Evolutionary conservation across 2,888 invertebrate genomes (phyloP), one percentile per base, ranked within the genome.

Genomic region (Gibbula magus): DNA sequence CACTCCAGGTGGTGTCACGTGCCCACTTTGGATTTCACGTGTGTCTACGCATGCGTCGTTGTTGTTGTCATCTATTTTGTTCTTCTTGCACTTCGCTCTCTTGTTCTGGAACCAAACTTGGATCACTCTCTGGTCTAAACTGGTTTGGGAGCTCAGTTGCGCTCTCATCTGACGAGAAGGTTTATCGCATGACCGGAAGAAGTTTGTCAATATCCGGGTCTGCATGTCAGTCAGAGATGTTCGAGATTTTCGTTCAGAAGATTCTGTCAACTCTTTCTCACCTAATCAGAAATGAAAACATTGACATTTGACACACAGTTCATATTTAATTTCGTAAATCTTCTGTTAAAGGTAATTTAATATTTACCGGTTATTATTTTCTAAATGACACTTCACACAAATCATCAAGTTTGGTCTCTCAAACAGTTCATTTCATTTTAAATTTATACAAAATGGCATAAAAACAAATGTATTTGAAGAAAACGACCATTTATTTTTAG

Each of bases 71-170:
- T 45, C 45, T 13, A 13, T 7, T 45, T 45, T 45, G 45, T 45
- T 45, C 45, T 45, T 61, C 61, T 61, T 70, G 56, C 35, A 61
- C 53, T 67, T 70, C 2, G 79, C 52, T 18, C 81, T 70, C 53
- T 79, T 75, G 32, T 80, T 51, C 45, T 75, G 78, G 52, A 83
- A 83, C 84, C 84, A 85, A 4, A 75, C 25, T 2, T 80, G 75
- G 20, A 83, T 78, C 13, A 75, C 54, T 16, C 78, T 25, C n/a
- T 74, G 20, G n/a, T 81, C 81, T 7, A 79, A 56, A 7, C 80
- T 80, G 10, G 77, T 77, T 70, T 81, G 77, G 3, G 35, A 18
- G 53, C 81, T 79, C 35, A 83, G 77, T 53, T 54, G 78, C 66
- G 82, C 82, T 20, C 83, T n/a, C 67, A 70, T 54, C 25, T 79